These are phyloP conservation scores for Prorops nasuta DNA, from an alignment of 1,140 invertebrate genomes.

Conservation along the genomic window DNA sequence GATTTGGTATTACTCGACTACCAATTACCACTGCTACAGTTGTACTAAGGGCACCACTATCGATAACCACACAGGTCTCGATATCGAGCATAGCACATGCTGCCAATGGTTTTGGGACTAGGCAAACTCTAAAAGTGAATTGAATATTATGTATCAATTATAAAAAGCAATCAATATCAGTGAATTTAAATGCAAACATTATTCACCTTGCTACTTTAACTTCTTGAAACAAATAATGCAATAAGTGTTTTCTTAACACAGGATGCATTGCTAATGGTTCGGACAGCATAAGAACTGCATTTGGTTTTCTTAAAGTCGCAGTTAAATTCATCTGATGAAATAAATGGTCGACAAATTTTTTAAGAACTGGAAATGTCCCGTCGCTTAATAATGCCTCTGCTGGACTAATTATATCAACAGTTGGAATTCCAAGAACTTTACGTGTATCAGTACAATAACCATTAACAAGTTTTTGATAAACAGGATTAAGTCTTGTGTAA, in stretches of 20 bases:
- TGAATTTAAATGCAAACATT: conserved; percentile 1
- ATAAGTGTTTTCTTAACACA: conserved; percentile 47
- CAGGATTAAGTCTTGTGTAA: conserved; percentile 45
- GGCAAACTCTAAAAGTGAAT: conserved; percentile 44
- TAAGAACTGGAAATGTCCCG: conserved; percentile 48
- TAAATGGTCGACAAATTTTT: conserved; percentile 53
- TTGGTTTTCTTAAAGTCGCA: conserved; percentile 49
- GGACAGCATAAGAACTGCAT: conserved; percentile 54
- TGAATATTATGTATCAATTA: no score
- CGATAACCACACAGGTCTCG: conserved; percentile 56
- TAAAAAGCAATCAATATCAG: not conserved
- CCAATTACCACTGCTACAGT: conserved; percentile 57
- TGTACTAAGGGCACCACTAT: conserved; percentile 56
- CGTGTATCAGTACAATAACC: conserved; percentile 53
- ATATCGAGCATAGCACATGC: conserved; percentile 53
- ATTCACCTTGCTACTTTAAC: conserved; percentile 55
- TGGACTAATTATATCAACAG: conserved; percentile 54
- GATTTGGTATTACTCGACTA: conserved; percentile 50
- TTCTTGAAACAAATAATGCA: conserved; percentile 57
- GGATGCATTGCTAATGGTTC: conserved; percentile 54
- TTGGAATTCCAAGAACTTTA: conserved; percentile 51
- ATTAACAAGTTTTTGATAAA: conserved; percentile 52
- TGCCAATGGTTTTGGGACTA: conserved; percentile 55
- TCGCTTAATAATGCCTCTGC: conserved; percentile 51
- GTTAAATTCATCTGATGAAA: conserved; percentile 54